Evolutionary conservation across 2,888 invertebrate genomes (phyloP), one percentile per base, ranked within the genome.

Genomic region (Notodonta dromedarius): DNA sequence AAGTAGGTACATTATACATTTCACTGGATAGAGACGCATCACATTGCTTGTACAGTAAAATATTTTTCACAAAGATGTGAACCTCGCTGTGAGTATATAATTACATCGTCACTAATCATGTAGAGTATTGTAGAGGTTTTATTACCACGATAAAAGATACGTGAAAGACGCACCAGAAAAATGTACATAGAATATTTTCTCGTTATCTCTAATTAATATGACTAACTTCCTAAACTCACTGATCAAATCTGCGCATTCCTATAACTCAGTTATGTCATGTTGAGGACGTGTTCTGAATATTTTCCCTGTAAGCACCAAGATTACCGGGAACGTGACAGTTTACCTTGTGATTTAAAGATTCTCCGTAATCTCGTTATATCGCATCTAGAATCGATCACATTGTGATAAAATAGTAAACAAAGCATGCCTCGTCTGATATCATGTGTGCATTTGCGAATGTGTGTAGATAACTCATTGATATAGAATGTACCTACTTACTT

Each of bases 331-430:
- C 58, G 61, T 69, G 62, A 61, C 60, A 67, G 73, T 67, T 75
- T 71, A 60, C 62, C 35, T 57, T 66, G 60, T 71, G 67, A 71
- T 68, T 69, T 67, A 73, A 70, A 63, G 57, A 60, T 80, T 80
- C 73, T 71, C 62, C 62, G 78, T 78, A 78, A 78, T 76, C 71
- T 69, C 59, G 67, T 69, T 67, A 72, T 63, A 73, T 73, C 69
- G 65, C 67, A 70, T 63, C 66, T 60, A 54, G 71, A 69, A 74
- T 70, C 70, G 68, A 73, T 79, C 75, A 72, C 65, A 60, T 56
- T 64, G 62, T 76, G 75, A 79, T 78, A 76, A 73, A 69, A 63
- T 65, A 59, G 73, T 74, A 77, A 78, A 76, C 78, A 79, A 71
- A 72, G 57, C 63, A 57, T 68, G 68, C 58, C 66, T 76, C 65